These are phyloP conservation scores for Oreochromis aureus DNA, from an alignment of 2,113 vertebrate genomes.

Conservation along the genomic window DNA sequence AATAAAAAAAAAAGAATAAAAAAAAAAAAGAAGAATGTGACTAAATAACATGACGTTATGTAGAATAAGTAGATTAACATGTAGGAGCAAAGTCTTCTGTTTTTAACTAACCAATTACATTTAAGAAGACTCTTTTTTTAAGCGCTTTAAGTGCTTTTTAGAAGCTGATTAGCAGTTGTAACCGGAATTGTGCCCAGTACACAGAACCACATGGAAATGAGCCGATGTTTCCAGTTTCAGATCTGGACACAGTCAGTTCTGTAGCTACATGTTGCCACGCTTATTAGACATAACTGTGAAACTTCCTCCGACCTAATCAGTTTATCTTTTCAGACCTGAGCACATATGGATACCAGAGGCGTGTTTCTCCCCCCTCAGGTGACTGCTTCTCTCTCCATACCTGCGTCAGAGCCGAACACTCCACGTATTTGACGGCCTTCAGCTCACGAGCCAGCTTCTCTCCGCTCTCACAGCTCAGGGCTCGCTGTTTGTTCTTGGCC, in stretches of 20 bases:
- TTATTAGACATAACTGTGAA: background rate
- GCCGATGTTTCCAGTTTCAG: background rate
- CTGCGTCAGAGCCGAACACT: conserved; percentile 95
- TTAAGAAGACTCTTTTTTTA: background rate
- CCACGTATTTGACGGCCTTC: conserved; percentile 94
- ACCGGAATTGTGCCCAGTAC: rapidly evolving
- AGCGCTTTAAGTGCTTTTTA: background rate
- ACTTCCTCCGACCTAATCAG: rapidly evolving
- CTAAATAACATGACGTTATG: background rate
- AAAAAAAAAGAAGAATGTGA: background rate
- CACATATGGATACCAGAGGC: background rate
- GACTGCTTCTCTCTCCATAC: background rate
- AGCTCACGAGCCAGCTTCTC: conserved; percentile 91
- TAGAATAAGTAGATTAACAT: background rate
- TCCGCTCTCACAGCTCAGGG: conserved; percentile 87
- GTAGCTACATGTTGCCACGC: rapidly evolving
- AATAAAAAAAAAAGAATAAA: background rate
- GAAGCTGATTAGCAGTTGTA: background rate
- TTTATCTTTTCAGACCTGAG: background rate
- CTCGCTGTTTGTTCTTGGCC: conserved; percentile 97
- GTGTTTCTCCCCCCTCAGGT: background rate
- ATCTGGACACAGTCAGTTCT: background rate
- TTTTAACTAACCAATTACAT: background rate
- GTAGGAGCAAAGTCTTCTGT: background rate
- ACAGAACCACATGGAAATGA: background rate